Evolutionary conservation across 2,113 vertebrate genomes (phyloP), one percentile per base, ranked within the genome.

Genomic region (Prietella phreatophila): DNA sequence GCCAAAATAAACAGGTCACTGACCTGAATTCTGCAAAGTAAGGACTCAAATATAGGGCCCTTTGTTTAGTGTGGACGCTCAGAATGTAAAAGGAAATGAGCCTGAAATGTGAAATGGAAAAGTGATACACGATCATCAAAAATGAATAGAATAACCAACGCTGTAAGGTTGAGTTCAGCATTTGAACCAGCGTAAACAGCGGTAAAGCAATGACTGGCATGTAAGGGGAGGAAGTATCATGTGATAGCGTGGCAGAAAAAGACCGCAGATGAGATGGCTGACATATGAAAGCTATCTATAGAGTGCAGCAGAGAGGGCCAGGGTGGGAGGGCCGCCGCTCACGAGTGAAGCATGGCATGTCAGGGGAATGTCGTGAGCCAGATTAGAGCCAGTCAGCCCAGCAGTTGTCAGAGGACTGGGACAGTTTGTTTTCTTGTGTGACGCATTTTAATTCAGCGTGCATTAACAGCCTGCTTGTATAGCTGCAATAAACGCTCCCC

Each of bases 201-300:
- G 47, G 83, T 91, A 58, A 47, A 93, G 92, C 82, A 93, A 93
- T 94, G 92, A 79, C 82, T 63, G 92, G 92, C 92, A 91, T 89
- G 93, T 91, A 92, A 90, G 92, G 85, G 85, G 90, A 94, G 92
- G 92, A 95, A 94, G 92, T 94, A 91, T 94, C 92, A 93, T 89
- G 92, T 90, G 91, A 92, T 90, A 89, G 90, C 86, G 75, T 27
- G 89, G 81, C 88, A 85, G 93, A 91, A 93, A 92, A 93, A 94
- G 93, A 90, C 93, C 93, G 93, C 92, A 94, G 92, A 93, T 92
- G 93, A 95, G 93, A 94, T 89, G 90, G 89, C 92, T 87, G 30
- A 91, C 90, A 88, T 89, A 88, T 85, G 55, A 82, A 84, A 82
- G 89, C 94, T 96, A 96, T 94, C 93, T 94, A 94, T 92, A 95